Conservation (phyloP, 2,888 invertebrate genomes). For the Drosophila setosimentum region DNA sequence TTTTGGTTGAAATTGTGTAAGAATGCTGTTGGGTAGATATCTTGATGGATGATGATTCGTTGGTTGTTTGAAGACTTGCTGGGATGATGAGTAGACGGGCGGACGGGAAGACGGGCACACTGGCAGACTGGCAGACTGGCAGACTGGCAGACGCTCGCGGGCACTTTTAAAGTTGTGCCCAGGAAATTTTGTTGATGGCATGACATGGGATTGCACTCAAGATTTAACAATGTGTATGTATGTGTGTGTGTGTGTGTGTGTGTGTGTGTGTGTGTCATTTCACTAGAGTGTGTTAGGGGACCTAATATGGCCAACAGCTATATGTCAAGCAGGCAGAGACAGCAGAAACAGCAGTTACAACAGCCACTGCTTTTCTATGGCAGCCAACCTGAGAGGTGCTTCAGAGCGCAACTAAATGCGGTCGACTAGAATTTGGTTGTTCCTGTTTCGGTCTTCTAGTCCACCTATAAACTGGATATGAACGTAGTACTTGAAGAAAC, state of each 20-base stretch:
- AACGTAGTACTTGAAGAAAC: background rate
- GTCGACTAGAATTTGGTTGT: slow-evolving; percentile 27
- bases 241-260: slow-evolving; percentile 6
- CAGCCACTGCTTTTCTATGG: slow-evolving; percentile 1
- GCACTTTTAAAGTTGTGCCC: slow-evolving; percentile 54
- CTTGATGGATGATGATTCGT: background rate
- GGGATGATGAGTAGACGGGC: background rate
- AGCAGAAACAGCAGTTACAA: background rate
- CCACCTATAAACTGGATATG: too few relatives aligned
- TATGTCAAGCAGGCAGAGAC: slow-evolving; percentile 59
- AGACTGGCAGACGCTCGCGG: slow-evolving; percentile 25
- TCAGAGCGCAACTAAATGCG: slow-evolving; percentile 35
- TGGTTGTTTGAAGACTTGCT: background rate
- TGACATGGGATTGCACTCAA: slow-evolving; percentile 76
- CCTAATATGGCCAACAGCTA: slow-evolving; percentile 53
- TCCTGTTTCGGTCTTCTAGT: background rate
- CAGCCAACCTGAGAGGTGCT: slow-evolving; percentile 23
- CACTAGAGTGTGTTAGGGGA: slow-evolving; percentile 1
- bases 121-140: background rate
- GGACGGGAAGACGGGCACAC: background rate
- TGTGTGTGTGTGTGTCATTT: background rate
- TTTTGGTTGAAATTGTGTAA: slow-evolving; percentile 37
- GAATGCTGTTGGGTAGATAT: slow-evolving; percentile 20
- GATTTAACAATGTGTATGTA: slow-evolving; percentile 38
- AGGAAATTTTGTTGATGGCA: slow-evolving; percentile 43